phyloP scores from a whole-genome alignment of 2,113 vertebrate genomes.

The Naja naja region DNA sequence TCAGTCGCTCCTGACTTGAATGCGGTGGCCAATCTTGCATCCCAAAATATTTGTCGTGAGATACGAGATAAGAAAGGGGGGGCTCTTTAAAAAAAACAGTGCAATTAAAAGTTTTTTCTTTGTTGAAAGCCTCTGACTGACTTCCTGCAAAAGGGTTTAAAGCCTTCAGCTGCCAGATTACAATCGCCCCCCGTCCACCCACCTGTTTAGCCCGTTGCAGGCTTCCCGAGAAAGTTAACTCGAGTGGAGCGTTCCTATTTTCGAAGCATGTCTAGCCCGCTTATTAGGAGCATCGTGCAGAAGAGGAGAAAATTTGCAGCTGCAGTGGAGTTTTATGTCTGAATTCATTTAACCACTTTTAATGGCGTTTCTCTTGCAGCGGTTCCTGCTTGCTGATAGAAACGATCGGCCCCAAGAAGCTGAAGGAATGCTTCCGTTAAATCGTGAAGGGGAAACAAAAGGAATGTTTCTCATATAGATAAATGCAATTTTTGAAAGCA shows the following conservation, averaged over 20 bases:
- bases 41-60: slow-evolving; percentile 1
- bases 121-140: neutral
- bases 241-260: neutral
- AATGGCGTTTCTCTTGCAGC: slow-evolving; percentile 64
- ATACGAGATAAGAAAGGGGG: neutral
- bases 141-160: neutral
- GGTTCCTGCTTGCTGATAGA: slow-evolving; percentile 41
- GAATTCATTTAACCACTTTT: slow-evolving; percentile 64
- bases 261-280: slow-evolving; percentile 20
- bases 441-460: slow-evolving; percentile 46
- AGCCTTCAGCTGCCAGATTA: neutral
- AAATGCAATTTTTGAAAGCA: slow-evolving; percentile 45
- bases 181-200: fast-evolving
- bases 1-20: neutral
- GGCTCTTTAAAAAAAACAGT: neutral
- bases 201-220: slow-evolving; percentile 2
- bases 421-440: slow-evolving; percentile 52
- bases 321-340: slow-evolving; percentile 49
- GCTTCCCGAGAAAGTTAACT: slow-evolving; percentile 7
- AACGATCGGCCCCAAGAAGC: slow-evolving; percentile 52
- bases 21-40: neutral
- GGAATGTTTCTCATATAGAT: slow-evolving; percentile 48
- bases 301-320: neutral
- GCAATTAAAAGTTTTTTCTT: neutral
- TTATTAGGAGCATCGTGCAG: slow-evolving; percentile 18